phyloP scores from a whole-genome alignment of 2,888 invertebrate species.

The Augiades crinisus region DNA sequence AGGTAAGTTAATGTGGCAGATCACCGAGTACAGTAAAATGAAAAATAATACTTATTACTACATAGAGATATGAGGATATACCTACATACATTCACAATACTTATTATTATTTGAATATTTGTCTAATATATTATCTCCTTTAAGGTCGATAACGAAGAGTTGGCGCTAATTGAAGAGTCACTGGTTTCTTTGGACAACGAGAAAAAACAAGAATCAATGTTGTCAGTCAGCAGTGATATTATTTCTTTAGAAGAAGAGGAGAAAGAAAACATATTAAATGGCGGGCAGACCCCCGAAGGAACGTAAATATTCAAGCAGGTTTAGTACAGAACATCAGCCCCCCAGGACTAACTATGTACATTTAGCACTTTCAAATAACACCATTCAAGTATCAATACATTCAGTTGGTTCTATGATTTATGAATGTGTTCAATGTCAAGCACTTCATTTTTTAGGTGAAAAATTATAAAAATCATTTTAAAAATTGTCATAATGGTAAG shows the following conservation, averaged over 20 bases:
- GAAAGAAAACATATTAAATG: slow-evolving; percentile 27
- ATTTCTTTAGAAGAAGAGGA: slow-evolving; percentile 28
- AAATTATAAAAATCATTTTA: too few relatives aligned
- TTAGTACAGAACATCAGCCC: slow-evolving; percentile 30
- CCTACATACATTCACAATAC: slow-evolving; percentile 28
- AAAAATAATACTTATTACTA: slow-evolving; percentile 28
- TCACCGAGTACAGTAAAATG: slow-evolving; percentile 30
- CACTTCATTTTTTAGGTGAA: too few relatives aligned
- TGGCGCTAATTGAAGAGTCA: slow-evolving; percentile 8
- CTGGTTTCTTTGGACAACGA: too few relatives aligned
- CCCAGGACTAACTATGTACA: slow-evolving; percentile 26
- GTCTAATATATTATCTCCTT: slow-evolving; percentile 18
- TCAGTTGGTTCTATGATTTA: too few relatives aligned
- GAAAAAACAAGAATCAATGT: slow-evolving; percentile 12
- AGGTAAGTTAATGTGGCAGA: slow-evolving; percentile 30
- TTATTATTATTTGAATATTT: neutral
- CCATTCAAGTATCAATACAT: too few relatives aligned
- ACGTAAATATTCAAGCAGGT: slow-evolving; percentile 32
- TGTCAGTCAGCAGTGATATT: slow-evolving; percentile 7
- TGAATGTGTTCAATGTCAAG: too few relatives aligned
- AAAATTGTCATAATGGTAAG: too few relatives aligned
- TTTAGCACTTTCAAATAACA: slow-evolving; percentile 32
- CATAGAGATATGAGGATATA: slow-evolving; percentile 21
- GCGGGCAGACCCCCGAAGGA: slow-evolving; percentile 28
- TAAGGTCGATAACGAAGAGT: slow-evolving; percentile 10